These are phyloP conservation scores for Cryptotermes secundus DNA, from an alignment of 1,140 invertebrate genomes.

Conservation along the genomic window DNA sequence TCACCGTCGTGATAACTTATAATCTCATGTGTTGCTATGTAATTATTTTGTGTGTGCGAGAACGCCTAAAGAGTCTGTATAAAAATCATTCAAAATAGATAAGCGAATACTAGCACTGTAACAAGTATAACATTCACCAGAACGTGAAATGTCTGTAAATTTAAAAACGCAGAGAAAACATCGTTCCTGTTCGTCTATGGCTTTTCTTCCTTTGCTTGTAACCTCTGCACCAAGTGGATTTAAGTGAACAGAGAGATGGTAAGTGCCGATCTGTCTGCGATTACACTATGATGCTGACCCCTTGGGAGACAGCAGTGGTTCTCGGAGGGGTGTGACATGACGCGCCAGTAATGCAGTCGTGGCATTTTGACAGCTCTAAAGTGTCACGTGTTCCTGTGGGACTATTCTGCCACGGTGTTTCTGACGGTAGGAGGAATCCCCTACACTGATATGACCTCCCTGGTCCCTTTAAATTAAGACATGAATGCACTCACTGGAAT, in stretches of 20 bases:
- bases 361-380: conserved; percentile 11
- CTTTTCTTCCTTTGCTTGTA: too few species aligned
- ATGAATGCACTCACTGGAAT: background rate
- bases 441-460: background rate
- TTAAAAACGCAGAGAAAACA: too few species aligned
- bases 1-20: too few species aligned
- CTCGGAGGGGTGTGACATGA: background rate
- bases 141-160: too few species aligned
- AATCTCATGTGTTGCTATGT: too few species aligned
- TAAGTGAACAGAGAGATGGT: background rate
- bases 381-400: background rate
- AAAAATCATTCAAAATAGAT: too few species aligned
- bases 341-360: background rate
- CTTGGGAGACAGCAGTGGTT: background rate
- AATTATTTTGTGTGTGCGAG: too few species aligned
- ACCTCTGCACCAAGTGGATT: background rate
- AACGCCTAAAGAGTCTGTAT: too few species aligned
- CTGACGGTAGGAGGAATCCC: background rate
- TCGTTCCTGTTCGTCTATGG: too few species aligned
- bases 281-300: background rate
- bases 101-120: too few species aligned
- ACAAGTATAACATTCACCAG: too few species aligned
- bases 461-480: background rate
- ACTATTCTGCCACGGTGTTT: background rate
- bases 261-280: background rate